Conservation (phyloP, 2,797 vertebrate genomes). For the Loris lydekkerianus region DNA sequence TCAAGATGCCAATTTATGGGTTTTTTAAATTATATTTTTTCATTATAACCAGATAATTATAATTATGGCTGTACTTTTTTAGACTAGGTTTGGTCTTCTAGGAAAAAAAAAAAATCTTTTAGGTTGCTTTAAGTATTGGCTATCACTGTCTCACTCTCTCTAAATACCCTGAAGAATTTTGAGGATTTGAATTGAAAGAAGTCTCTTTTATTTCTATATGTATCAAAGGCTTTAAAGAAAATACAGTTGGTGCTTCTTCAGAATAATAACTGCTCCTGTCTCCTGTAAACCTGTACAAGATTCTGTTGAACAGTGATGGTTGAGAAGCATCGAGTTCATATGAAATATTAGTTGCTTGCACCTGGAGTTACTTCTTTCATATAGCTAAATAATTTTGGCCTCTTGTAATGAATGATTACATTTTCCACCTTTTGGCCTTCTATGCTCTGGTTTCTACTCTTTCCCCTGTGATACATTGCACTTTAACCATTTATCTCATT, state of each 20-base stretch:
- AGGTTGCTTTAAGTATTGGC: conserved; percentile 17
- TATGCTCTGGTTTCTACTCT: background rate
- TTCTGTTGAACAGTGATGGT: background rate
- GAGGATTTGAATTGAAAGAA: conserved; percentile 68
- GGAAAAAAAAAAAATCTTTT: background rate
- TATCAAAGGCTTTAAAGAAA: conserved; percentile 48
- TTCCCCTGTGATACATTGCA: background rate
- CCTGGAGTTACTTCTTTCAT: background rate
- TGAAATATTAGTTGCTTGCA: background rate
- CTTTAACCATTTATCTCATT: background rate
- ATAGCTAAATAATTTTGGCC: background rate
- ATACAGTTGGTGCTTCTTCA: conserved; percentile 26
- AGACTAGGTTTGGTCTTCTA: conserved; percentile 22
- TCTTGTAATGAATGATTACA: background rate
- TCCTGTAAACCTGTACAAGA: background rate
- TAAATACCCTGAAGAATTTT: conserved; percentile 77
- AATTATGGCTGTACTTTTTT: background rate
- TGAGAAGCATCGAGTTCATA: background rate
- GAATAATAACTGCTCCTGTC: background rate
- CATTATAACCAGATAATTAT: background rate
- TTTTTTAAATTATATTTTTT: conserved; percentile 40
- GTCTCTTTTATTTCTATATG: conserved; percentile 6
- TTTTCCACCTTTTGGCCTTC: background rate
- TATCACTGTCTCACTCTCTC: background rate
- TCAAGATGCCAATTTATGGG: background rate